Evolutionary conservation across 2,113 vertebrate species (phyloP), one percentile per base, ranked within the genome.

Genomic region (Thinocorus orbignyianus): DNA sequence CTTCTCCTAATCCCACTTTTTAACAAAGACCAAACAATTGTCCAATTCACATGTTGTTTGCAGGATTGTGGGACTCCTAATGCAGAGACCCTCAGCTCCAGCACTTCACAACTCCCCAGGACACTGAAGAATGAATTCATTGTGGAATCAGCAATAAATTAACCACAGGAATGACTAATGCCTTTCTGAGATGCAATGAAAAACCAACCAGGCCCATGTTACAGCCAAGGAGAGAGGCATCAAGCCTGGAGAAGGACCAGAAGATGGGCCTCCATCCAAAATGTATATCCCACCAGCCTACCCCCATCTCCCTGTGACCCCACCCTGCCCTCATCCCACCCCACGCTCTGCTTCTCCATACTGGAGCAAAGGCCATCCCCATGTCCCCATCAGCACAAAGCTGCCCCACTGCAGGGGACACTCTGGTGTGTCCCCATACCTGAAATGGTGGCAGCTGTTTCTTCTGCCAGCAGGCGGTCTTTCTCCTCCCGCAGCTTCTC

Each of bases 381-480:
- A 0, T 6, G 39, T 35, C 31, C 58, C 37, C 51, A 51, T 10
- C 51, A 35, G 10, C 41, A 51, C 0, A 0, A 48, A 52, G 30
- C 72, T 60, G 52, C 13, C 70, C 64, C 31, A 17, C 20, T 1
- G 0, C 0, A 0, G 18, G 23, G 42, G 30, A 37, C 10, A 51
- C 37, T 23, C 28, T 12, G 44, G 22, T 0, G 0, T 12, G 65
- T 48, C 39, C 48, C 24, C 10, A 5, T 95, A 99, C 99, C 99
- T 97, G 99, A 99, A 88, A 99, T 99, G 58, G 99, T 99, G 71
- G 99, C 99, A 5, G 99, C 99, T 0, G 99, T 99, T 90, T 99
- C 99, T 87, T 99, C 99, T 2, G 98, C 99, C 93, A 99, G 96
- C 33, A 99, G 98, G 58, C 99, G 98, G 88, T 99, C 99, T 26